Conservation (phyloP, 2,113 vertebrate genomes). For the Morone chrysops region DNA sequence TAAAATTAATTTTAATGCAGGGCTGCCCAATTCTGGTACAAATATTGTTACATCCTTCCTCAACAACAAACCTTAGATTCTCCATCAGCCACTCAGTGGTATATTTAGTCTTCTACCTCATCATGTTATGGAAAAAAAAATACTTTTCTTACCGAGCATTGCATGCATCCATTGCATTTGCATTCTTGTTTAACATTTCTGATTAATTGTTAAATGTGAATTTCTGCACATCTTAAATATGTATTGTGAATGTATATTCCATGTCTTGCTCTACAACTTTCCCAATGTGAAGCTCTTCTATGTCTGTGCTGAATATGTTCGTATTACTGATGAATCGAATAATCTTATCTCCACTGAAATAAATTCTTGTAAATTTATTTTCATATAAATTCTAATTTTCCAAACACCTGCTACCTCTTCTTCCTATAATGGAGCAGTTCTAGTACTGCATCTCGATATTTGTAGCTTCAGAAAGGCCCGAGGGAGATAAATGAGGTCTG, state of each 20-base stretch:
- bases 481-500: slow-evolving; percentile 27
- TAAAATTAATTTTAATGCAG: too few species aligned
- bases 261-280: not conserved
- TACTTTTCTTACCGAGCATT: not conserved
- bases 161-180: slow-evolving; percentile 2
- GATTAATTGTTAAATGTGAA: slow-evolving; percentile 12
- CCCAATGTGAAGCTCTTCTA: not conserved
- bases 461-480: slow-evolving; percentile 12
- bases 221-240: not conserved
- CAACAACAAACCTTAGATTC: not conserved
- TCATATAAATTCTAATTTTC: not conserved
- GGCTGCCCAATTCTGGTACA: not conserved
- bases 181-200: not conserved
- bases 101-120: not conserved
- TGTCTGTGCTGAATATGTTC: not conserved
- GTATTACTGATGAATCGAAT: not conserved
- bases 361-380: not conserved
- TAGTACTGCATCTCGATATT: not conserved
- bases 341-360: not conserved
- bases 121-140: not conserved
- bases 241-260: not conserved
- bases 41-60: slow-evolving; percentile 1
- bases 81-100: not conserved
- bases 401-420: not conserved
- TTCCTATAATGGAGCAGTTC: slow-evolving; percentile 11